Evolutionary conservation across 2,113 vertebrate genomes (phyloP).

Genomic region (Rhynchomys soricoides): DNA sequence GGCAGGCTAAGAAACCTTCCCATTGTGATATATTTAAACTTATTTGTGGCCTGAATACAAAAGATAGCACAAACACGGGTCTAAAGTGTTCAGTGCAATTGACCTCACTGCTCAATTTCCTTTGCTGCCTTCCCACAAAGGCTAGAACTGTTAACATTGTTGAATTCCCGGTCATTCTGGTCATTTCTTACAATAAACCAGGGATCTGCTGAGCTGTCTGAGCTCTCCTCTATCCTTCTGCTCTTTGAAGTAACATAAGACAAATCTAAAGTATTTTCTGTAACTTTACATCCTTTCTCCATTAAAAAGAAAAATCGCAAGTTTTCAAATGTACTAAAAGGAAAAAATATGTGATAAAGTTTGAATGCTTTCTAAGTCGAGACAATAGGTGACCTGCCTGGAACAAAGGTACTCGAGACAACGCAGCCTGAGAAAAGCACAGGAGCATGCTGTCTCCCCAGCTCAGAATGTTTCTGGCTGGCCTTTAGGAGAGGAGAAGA

Average conservation of each 20-base stretch:
- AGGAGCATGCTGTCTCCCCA: constrained; percentile 41
- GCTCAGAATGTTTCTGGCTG: constrained; percentile 45
- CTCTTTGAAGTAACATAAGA: neutral
- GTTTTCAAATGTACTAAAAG: constrained; percentile 39
- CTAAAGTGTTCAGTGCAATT: neutral
- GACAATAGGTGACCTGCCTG: neutral
- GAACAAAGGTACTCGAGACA: constrained; percentile 19
- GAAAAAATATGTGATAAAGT: constrained; percentile 31
- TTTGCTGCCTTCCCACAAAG: neutral
- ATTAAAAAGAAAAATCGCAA: neutral
- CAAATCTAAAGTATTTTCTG: neutral
- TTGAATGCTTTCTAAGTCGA: constrained; percentile 40
- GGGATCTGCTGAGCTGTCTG: neutral
- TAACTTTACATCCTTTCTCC: constrained; percentile 37
- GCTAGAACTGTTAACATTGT: neutral
- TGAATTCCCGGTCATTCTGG: neutral
- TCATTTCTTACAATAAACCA: neutral
- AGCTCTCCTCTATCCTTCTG: neutral
- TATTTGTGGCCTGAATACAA: neutral
- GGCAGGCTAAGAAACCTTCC: neutral
- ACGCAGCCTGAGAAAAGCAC: constrained; percentile 41
- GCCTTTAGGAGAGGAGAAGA: constrained; percentile 4
- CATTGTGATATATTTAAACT: neutral
- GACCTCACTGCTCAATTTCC: neutral
- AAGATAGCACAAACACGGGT: neutral